Evolutionary conservation across 2,888 invertebrate species (phyloP), one percentile per base, ranked within the genome.

Genomic region (Argyra leucocephala): DNA sequence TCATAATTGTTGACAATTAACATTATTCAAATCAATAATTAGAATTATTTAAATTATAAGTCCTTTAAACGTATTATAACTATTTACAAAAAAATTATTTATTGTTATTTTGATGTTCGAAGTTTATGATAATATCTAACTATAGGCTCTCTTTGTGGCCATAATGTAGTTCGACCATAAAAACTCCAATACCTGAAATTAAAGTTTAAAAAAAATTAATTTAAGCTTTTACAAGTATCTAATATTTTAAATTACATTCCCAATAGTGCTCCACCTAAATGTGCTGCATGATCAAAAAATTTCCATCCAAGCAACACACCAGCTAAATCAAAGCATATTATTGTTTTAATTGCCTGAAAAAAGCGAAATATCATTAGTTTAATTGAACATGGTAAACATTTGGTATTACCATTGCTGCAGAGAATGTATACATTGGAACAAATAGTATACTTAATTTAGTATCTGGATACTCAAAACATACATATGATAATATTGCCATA

Each of bases 241-340:
- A n/a, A n/a, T n/a, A n/a, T n/a, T n/a, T n/a, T 21, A 22, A 71
- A 75, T 74, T 83, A 93, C 91, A 97, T 85, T 82, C 98, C 98
- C 81, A 90, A 93, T 58, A 91, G 75, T 59, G 91, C 90, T 37
- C 98, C 98, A 22, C 96, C 96, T 69, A 99, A 85, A 87, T 99
- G 98, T n/a, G 96, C 97, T 1, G 97, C 97, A 80, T 99, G 98
- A 78, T 99, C 99, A 75, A 99, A 93, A 72, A 93, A 84, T 76
- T 86, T 88, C 95, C 96, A 99, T 59, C 92, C 87, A 67, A 93
- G 76, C 9, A 94, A 65, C 59, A 95, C 84, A 26, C 98, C 97
- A 24, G 88, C 84, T 22, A 88, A 77, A 78, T 99, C 98, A 65
- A 98, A 78, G 12, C 87, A 85, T 80, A 98, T 86, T 64, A 97